Evolutionary conservation across 2,113 vertebrate genomes (phyloP), one percentile per base, ranked within the genome.

Genomic region (Peromyscus californicus): DNA sequence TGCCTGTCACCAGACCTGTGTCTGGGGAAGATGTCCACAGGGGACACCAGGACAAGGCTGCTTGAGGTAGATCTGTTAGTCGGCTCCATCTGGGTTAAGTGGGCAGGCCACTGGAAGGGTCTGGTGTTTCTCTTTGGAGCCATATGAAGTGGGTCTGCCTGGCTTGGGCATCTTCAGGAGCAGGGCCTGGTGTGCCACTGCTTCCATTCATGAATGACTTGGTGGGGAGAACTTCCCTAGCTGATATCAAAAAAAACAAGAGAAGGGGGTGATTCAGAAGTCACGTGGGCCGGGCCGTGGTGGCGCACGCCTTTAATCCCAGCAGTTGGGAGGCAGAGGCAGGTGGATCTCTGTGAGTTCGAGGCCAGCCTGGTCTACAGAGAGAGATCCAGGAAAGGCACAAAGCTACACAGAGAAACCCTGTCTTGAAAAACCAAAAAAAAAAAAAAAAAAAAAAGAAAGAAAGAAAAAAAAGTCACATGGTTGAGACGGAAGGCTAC

Each of bases 171-270:
- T n/a, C 61, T 80, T 51, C 5, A 26, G 3, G 31, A n/a, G 24
- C 16, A 31, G 39, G 3, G 7, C 36, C 24, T 7, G 3, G 17
- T 21, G 5, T 24, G 15, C n/a, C 21, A 13, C n/a, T 26, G 2
- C 10, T 79, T 45, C 15, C 33, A 63, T 19, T 31, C 9, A 15
- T 31, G 36, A 31, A 36, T 31, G 78, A 15, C 48, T 93, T 17
- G 24, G 33, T 2, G 45, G 80, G 54, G 45, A 33, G 12, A 3
- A 5, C 84, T 82, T 54, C 8, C 39, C 51, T n/a, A 33, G 33
- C 4, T 24, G 92, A 87, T 82, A 42, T 84, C 29, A 69, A 6
- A 42, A 42, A 61, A 61, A 26, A 42, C n/a, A 36, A 57, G 51
- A 57, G 31, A 80, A 22, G 33, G 31, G 24, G 9, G 78, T 36